Evolutionary conservation across 2,113 vertebrate species (phyloP).

Genomic region (Colistium nudipinnis): DNA sequence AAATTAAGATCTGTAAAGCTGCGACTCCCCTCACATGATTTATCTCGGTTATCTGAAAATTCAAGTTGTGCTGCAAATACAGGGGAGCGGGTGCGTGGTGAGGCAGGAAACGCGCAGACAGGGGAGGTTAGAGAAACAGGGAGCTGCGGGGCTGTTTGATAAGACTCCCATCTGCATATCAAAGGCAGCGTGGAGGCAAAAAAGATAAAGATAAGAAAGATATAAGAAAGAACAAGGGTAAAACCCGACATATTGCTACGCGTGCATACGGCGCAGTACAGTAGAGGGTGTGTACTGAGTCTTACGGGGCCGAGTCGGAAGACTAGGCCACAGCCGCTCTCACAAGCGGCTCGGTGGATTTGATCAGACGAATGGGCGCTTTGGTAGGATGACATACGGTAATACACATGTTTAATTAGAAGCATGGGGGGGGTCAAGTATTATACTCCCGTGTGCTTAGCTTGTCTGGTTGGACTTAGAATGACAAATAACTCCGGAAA

Average conservation of each 20-base stretch:
- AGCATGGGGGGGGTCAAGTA: constrained; percentile 50
- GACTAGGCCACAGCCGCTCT: constrained; percentile 54
- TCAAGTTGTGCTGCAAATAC: constrained; percentile 43
- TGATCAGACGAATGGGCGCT: constrained; percentile 45
- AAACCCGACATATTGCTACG: constrained; percentile 29
- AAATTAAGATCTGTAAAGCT: constrained; percentile 26
- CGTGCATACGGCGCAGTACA: constrained; percentile 1
- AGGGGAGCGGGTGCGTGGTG: not conserved
- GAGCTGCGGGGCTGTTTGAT: constrained; percentile 19
- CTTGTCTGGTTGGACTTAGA: constrained; percentile 36
- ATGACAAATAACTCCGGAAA: constrained; percentile 26
- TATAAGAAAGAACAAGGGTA: constrained; percentile 12
- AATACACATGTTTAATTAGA: constrained; percentile 70
- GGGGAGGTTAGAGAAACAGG: constrained; percentile 34
- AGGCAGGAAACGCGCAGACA: constrained; percentile 5
- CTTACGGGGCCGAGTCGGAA: constrained; percentile 40
- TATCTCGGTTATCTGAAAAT: constrained; percentile 52
- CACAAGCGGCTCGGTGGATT: constrained; percentile 59
- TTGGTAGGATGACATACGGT: constrained; percentile 52
- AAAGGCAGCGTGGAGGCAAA: constrained; percentile 54
- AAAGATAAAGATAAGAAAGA: constrained; percentile 34
- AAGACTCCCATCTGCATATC: constrained; percentile 68
- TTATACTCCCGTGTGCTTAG: constrained; percentile 38
- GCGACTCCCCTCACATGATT: constrained; percentile 38
- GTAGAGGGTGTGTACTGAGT: not conserved